Percentiles rank a stretch among this genome's conserved stretches.
phyloP scores from a whole-genome alignment of 1,140 invertebrate genomes.

The Pachyrhynchus sulphureomaculatus region DNA sequence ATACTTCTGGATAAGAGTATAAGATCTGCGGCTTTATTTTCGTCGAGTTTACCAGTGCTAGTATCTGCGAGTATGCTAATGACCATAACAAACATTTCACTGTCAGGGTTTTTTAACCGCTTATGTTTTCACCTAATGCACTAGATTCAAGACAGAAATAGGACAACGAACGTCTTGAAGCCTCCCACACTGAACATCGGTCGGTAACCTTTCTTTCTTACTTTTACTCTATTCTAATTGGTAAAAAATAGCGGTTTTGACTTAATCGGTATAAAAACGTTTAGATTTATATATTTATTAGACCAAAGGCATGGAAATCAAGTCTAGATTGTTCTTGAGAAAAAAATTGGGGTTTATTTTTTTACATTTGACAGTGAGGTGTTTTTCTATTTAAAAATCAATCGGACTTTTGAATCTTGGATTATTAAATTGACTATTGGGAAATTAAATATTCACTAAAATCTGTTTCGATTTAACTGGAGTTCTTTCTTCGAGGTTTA shows the following conservation, averaged over 20 bases:
- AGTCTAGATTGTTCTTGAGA: no score
- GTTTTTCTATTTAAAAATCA: no score
- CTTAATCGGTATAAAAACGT: neutral
- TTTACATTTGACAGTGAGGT: no score
- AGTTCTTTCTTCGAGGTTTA: no score
- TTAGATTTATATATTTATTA: neutral
- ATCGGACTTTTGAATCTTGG: no score
- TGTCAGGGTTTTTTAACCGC: constrained; percentile 24
- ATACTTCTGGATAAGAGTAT: no score
- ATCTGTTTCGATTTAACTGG: no score
- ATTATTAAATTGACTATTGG: no score
- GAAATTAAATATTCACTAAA: no score
- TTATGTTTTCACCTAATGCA: constrained; percentile 26
- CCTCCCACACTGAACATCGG: constrained; percentile 17
- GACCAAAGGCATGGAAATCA: neutral
- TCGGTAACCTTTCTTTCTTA: constrained; percentile 18
- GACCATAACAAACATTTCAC: constrained; percentile 27
- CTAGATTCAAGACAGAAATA: constrained; percentile 16
- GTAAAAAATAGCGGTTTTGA: constrained; percentile 3
- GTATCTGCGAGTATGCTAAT: constrained; percentile 26
- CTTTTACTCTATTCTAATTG: constrained; percentile 17
- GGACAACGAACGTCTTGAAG: constrained; percentile 4
- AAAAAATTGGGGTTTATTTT: no score
- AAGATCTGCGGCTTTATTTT: no score
- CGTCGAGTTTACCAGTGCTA: no score